Conservation (phyloP, 2,797 vertebrate genomes). For the Coluber constrictor region DNA sequence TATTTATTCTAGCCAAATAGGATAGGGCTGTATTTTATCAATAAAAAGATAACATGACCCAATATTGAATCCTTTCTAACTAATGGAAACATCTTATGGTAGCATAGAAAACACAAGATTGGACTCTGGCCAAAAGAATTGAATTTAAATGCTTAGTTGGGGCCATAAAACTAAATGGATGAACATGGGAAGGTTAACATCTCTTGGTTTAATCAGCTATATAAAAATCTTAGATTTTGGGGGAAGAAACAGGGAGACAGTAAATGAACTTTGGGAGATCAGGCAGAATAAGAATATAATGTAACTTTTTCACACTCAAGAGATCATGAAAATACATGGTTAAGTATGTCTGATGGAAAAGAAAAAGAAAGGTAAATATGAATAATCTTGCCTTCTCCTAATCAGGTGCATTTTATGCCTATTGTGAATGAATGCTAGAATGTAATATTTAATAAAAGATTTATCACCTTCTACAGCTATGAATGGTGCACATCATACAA, state of each 20-base stretch:
- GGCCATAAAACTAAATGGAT: not conserved
- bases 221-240: not conserved
- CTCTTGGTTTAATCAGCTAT: not conserved
- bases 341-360: not conserved
- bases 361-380: not conserved
- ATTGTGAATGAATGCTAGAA: slow-evolving; percentile 17
- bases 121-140: not conserved
- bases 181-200: not conserved
- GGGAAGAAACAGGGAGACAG: not conserved
- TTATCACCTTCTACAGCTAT: slow-evolving; percentile 23
- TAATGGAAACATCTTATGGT: not conserved
- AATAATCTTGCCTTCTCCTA: not conserved
- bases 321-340: not conserved
- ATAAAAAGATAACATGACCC: not conserved
- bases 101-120: not conserved
- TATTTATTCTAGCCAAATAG: not conserved
- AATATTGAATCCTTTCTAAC: not conserved
- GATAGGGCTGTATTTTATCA: not conserved
- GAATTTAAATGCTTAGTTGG: not conserved
- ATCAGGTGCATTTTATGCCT: not conserved
- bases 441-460: not conserved
- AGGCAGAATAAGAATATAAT: not conserved
- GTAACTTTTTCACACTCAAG: not conserved
- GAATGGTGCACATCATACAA: not conserved
- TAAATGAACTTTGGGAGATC: not conserved